A percentile compares a stretch with the other conserved stretches of the same genome.
Evolutionary conservation across 2,113 vertebrate genomes (phyloP).

Genomic region (Pandion haliaetus): DNA sequence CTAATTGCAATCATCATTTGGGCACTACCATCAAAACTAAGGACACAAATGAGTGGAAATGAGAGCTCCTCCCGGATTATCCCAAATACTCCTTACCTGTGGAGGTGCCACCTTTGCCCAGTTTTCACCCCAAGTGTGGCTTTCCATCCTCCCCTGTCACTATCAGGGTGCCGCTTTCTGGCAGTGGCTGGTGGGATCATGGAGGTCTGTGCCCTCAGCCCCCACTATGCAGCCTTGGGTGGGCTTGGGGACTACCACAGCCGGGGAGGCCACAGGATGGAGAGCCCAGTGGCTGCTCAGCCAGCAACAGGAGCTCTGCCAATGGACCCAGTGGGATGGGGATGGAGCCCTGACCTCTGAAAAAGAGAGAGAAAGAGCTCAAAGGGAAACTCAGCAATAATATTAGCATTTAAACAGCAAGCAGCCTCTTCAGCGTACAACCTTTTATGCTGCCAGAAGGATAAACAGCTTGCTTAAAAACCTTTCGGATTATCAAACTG

Average conservation of each 20-base stretch:
- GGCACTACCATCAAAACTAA: neutral
- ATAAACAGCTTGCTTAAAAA: neutral
- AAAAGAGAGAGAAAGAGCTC: neutral
- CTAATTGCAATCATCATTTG: neutral
- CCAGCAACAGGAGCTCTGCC: neutral
- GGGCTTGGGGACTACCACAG: neutral
- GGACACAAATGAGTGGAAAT: neutral
- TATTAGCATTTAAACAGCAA: neutral
- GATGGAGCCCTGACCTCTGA: neutral
- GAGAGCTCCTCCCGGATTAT: neutral
- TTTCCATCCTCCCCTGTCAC: neutral
- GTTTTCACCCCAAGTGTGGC: fast-evolving
- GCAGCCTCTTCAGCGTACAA: neutral
- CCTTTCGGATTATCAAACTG: neutral
- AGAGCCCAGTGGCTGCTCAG: neutral
- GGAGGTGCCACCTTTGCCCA: neutral
- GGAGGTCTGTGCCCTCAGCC: neutral
- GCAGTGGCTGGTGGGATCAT: neutral
- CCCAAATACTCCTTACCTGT: neutral
- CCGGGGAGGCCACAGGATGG: neutral
- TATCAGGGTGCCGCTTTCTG: neutral
- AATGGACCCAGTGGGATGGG: fast-evolving
- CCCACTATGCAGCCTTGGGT: neutral
- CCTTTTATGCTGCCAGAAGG: neutral
- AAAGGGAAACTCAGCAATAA: neutral